A percentile compares a stretch with the other conserved stretches of the same genome.
These are phyloP conservation scores for Camarhynchus parvulus DNA, from an alignment of 2,113 vertebrate genomes.

Conservation along the genomic window DNA sequence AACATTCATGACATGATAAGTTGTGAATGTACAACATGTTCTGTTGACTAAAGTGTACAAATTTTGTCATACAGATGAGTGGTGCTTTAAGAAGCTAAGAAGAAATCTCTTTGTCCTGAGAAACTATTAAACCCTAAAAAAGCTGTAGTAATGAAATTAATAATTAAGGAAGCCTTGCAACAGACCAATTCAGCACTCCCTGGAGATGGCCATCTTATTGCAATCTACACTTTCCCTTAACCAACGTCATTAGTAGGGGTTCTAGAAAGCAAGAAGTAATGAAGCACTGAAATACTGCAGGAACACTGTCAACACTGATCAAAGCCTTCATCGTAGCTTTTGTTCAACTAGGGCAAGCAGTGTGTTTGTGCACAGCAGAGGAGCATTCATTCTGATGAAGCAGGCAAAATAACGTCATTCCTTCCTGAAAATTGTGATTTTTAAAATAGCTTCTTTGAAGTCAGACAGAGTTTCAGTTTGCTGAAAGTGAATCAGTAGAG, in stretches of 20 bases:
- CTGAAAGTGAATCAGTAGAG: not conserved
- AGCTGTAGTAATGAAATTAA: not conserved
- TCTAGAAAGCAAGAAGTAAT: constrained; percentile 54
- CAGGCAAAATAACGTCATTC: not conserved
- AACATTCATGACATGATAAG: not conserved
- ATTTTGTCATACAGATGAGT: not conserved
- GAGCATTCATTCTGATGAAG: not conserved
- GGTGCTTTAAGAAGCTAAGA: not conserved
- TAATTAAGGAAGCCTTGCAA: constrained; percentile 36
- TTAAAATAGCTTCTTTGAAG: constrained; percentile 49
- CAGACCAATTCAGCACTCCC: not conserved
- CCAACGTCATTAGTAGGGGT: not conserved
- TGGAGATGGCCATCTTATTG: not conserved
- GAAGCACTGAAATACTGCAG: constrained; percentile 38
- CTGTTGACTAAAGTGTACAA: not conserved
- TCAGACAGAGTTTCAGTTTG: not conserved
- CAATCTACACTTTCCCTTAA: constrained; percentile 25
- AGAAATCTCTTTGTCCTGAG: not conserved
- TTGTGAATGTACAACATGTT: not conserved
- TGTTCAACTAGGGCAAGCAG: constrained; percentile 43
- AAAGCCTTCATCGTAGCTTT: constrained; percentile 35
- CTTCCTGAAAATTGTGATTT: constrained; percentile 17
- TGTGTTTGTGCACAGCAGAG: not conserved
- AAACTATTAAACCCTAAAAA: not conserved
- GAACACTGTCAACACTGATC: constrained; percentile 42